These are phyloP conservation scores for Semnornis frantzii DNA, from an alignment of 2,113 vertebrate genomes.

Conservation along the genomic window DNA sequence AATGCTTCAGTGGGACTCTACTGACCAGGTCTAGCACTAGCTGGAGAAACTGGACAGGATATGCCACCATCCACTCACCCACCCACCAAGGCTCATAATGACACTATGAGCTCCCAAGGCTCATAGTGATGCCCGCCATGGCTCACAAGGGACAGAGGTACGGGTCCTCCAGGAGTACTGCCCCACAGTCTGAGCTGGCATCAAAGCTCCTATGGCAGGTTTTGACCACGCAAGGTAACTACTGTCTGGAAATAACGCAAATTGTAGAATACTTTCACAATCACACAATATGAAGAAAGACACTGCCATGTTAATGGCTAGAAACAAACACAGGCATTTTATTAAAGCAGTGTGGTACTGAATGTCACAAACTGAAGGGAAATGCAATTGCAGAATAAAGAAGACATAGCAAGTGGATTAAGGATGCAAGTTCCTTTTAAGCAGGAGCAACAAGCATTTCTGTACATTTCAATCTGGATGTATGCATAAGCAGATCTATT, in stretches of 20 bases:
- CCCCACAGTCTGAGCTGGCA: background rate
- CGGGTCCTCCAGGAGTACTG: background rate
- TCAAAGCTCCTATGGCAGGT: background rate
- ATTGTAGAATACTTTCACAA: background rate
- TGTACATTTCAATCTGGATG: background rate
- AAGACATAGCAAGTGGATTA: background rate
- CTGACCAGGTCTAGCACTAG: background rate
- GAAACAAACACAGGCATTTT: background rate
- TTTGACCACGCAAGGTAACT: conserved; percentile 19
- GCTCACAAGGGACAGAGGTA: background rate
- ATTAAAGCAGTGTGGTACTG: conserved; percentile 8
- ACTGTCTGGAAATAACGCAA: background rate
- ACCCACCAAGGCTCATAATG: no score
- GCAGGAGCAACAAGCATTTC: background rate
- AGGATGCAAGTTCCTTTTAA: background rate
- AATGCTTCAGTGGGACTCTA: background rate
- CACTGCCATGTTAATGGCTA: background rate
- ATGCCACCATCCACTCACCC: background rate
- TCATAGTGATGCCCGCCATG: background rate
- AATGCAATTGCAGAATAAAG: conserved; percentile 26
- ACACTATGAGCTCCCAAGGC: background rate
- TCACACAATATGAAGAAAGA: background rate
- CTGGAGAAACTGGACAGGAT: background rate
- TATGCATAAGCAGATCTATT: background rate
- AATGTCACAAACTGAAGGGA: conserved; percentile 43